These are phyloP conservation scores for Campylomormyrus numenius DNA, from an alignment of 2,113 vertebrate species.

Conservation along the genomic window DNA sequence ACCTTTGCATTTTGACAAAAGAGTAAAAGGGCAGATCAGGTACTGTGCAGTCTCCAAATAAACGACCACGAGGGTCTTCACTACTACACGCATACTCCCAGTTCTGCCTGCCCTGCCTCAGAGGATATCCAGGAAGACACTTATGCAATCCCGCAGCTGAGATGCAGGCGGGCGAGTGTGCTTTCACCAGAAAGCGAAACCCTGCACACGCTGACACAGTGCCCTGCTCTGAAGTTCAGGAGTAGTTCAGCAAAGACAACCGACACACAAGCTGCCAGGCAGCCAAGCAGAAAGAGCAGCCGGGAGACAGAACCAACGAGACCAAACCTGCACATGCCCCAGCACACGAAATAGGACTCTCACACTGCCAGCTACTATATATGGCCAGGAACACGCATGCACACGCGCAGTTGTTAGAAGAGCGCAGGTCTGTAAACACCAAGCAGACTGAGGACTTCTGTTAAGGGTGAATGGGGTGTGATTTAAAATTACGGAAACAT, in stretches of 20 bases:
- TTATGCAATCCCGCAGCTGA: not conserved
- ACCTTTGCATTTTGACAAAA: not conserved
- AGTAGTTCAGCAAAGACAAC: slow-evolving; percentile 1
- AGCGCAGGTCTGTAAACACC: not conserved
- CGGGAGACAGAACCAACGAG: not conserved
- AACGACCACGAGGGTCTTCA: not conserved
- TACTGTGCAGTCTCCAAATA: not conserved
- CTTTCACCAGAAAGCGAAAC: not conserved
- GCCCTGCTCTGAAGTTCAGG: not conserved
- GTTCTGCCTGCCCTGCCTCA: not conserved
- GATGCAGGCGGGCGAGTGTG: too few species aligned
- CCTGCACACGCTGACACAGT: not conserved
- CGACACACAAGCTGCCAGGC: not conserved
- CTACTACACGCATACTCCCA: not conserved
- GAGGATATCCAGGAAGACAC: not conserved
- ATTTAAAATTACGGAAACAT: not conserved
- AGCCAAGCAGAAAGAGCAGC: not conserved
- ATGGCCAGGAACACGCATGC: not conserved
- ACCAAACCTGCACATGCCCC: not conserved
- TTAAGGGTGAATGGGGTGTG: not conserved
- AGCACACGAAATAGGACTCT: not conserved
- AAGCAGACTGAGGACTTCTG: not conserved
- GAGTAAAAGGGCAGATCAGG: not conserved
- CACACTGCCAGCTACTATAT: not conserved
- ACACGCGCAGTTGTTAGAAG: not conserved